These are phyloP conservation scores for Triplophysa tibetana DNA, from an alignment of 2,113 vertebrate species.

Conservation along the genomic window DNA sequence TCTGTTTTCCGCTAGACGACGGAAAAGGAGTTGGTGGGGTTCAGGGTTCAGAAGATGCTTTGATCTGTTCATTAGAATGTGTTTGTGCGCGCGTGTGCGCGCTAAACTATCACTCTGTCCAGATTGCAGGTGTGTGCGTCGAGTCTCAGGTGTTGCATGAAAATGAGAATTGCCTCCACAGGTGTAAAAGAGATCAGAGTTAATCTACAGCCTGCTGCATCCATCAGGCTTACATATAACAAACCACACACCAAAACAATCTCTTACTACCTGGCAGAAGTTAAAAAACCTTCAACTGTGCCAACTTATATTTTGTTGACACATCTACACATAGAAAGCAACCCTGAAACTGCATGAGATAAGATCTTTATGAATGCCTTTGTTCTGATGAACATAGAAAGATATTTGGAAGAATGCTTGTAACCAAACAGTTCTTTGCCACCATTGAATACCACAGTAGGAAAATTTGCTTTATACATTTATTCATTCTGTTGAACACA, in stretches of 20 bases:
- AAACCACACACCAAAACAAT: conserved; percentile 47
- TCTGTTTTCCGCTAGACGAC: conserved; percentile 21
- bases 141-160: conserved; percentile 49
- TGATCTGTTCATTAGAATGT: conserved; percentile 45
- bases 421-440: too few relatives aligned
- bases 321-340: background rate
- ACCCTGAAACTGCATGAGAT: background rate
- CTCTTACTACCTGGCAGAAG: background rate
- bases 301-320: background rate
- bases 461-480: too few relatives aligned
- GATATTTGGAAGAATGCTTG: too few relatives aligned
- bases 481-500: too few relatives aligned
- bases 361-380: background rate
- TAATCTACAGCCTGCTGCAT: conserved; percentile 31
- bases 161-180: conserved; percentile 39
- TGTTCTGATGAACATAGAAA: too few relatives aligned
- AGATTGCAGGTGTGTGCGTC: background rate
- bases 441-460: too few relatives aligned
- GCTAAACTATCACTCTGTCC: conserved; percentile 16
- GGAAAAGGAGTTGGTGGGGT: conserved; percentile 9
- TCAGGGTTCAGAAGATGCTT: conserved; percentile 30
- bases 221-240: background rate
- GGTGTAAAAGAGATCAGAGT: conserved; percentile 30
- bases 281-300: background rate
- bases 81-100: conserved; percentile 29